Evolutionary conservation across 2,797 vertebrate species (phyloP), one percentile per base, ranked within the genome.

Genomic region (Hydrophis major): DNA sequence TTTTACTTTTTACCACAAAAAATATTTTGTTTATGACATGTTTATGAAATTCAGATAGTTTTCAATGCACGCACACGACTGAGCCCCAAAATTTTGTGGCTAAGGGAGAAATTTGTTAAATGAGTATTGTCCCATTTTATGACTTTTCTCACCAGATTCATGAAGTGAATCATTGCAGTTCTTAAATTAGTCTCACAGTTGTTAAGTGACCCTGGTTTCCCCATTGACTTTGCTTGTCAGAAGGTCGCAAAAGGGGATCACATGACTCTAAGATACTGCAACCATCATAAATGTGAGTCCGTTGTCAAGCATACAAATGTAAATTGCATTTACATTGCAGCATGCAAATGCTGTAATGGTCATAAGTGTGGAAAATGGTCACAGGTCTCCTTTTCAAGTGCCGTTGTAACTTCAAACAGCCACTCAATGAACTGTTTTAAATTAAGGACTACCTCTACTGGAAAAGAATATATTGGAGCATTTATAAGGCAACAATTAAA

Each of bases 401-500:
- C n/a, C n/a, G 3, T 32, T 18, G 66, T 32, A 69, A 69, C 66
- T 32, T 69, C 1, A 0, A 69, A 69, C 14, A n/a, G n/a, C 32
- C 13, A 74, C n/a, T 37, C 32, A 74, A 74, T 74, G 66, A 18
- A 37, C n/a, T 74, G 6, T 37, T 74, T 6, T 37, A 37, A 6
- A 2, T 32, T 69, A n/a, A 32, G n/a, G 13, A 69, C 28, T 69
- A 16, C 0, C 63, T 69, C 4, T 74, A 59, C 59, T 78, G 88
- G 92, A 86, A 92, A 47, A 47, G 47, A 47, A 47, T 47, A 47
- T 47, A 47, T 47, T 47, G 47, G 47, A 47, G 63, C 86, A 93
- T 95, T 96, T 69, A 92, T 87, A 95, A 87, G 90, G 93, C 92
- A 94, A 96, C 57, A 63, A 90, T 93, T 93, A 94, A 83, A 22